A percentile compares a stretch with the other conserved stretches of the same genome.
Conservation (phyloP, 2,797 vertebrate genomes). For the Brachymystax lenok region DNA sequence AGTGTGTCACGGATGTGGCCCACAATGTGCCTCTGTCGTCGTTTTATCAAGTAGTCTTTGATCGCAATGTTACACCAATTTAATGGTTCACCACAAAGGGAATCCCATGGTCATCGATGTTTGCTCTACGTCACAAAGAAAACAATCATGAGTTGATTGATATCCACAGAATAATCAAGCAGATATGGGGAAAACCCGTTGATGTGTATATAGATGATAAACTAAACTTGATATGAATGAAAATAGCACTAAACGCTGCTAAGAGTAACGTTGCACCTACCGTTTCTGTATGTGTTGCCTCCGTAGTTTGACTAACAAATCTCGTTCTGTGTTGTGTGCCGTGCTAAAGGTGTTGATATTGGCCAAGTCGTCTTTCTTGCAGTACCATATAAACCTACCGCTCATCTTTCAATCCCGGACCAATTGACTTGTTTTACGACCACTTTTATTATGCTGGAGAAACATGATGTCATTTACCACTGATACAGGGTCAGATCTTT, state of each 20-base stretch:
- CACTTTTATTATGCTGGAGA: no score
- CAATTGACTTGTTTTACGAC: no score
- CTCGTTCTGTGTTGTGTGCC: not conserved
- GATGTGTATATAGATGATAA: not conserved
- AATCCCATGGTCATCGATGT: slow-evolving; percentile 13
- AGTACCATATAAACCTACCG: no score
- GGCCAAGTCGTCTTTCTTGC: no score
- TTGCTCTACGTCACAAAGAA: not conserved
- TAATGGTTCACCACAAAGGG: slow-evolving; percentile 20
- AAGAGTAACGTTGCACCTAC: not conserved
- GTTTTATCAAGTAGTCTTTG: not conserved
- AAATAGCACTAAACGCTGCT: not conserved
- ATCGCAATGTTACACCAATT: not conserved
- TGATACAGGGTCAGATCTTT: no score
- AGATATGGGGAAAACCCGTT: not conserved
- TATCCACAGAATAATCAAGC: not conserved
- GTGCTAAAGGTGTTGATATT: no score
- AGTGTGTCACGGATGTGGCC: slow-evolving; percentile 8
- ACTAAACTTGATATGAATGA: not conserved
- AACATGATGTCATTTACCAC: no score
- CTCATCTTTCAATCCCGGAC: no score
- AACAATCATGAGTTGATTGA: not conserved
- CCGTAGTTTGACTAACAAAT: not conserved
- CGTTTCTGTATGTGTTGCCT: not conserved
- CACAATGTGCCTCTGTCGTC: slow-evolving; percentile 41